Percentiles rank a stretch among this genome's conserved stretches.
phyloP scores from a whole-genome alignment of 2,797 vertebrate genomes.

The Sitta carolinensis region DNA sequence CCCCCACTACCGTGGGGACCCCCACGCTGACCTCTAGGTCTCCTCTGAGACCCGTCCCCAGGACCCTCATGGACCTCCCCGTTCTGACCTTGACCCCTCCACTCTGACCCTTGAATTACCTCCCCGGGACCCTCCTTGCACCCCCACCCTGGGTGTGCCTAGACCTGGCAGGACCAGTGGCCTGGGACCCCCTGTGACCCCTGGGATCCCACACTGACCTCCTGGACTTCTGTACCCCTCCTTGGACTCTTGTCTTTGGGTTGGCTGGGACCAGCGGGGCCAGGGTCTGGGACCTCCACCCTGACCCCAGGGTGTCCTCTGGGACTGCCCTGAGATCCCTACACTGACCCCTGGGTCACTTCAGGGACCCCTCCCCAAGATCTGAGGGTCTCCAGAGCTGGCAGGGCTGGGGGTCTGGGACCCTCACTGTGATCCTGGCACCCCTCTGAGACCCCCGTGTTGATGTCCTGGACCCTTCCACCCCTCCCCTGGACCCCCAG shows the following conservation, averaged over 20 bases:
- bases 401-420: too few relatives aligned
- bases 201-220: background rate
- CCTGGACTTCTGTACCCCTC: background rate
- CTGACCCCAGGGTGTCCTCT: background rate
- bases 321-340: background rate
- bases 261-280: fast-evolving
- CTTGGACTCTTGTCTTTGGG: background rate
- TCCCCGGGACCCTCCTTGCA: background rate
- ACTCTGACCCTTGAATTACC: background rate
- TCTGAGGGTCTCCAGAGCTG: background rate
- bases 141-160: background rate
- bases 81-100: background rate
- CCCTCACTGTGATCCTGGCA: background rate
- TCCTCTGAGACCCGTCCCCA: background rate
- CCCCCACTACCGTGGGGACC: too few relatives aligned
- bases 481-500: background rate
- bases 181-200: background rate
- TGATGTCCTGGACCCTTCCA: background rate
- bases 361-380: background rate
- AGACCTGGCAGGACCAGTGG: background rate
- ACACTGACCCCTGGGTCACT: background rate
- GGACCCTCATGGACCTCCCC: background rate
- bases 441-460: background rate
- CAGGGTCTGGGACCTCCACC: background rate
- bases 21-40: background rate